A percentile compares a stretch with the other conserved stretches of the same genome.
phyloP scores from a whole-genome alignment of 2,888 invertebrate species.

The Watsonalla binaria region DNA sequence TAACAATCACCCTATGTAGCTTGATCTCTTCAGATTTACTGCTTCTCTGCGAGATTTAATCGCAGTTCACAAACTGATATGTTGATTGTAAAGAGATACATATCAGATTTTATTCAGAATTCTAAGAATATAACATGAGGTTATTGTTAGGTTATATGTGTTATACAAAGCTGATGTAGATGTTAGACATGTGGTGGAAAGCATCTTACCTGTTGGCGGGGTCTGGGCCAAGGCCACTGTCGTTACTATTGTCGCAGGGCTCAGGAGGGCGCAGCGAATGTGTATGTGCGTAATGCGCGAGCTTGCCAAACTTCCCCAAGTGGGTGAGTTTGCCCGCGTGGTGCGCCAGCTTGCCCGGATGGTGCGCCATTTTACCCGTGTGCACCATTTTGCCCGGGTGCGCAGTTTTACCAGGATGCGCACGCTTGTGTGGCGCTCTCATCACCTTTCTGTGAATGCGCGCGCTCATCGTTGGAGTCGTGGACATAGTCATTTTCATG shows the following conservation, averaged over 20 bases:
- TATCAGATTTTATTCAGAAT: no score
- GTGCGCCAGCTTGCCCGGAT: conserved; percentile 52
- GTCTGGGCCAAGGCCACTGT: conserved; percentile 92
- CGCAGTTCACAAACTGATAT: no score
- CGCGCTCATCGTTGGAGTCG: conserved; percentile 81
- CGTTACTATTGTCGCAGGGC: conserved; percentile 92
- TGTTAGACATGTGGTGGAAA: conserved; percentile 1
- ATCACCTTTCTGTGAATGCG: conserved; percentile 83
- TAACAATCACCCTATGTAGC: background rate
- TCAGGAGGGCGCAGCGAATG: conserved; percentile 71
- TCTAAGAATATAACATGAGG: no score
- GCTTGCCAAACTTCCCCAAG: conserved; percentile 64
- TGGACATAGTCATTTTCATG: conserved; percentile 87
- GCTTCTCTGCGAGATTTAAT: no score
- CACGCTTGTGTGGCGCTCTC: conserved; percentile 81
- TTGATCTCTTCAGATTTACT: no score
- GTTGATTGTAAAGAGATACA: no score
- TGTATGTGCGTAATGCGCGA: conserved; percentile 64
- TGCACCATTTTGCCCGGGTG: conserved; percentile 71
- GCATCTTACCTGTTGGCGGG: conserved; percentile 69
- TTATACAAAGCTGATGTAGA: conserved; percentile 12
- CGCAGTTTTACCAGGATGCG: conserved; percentile 68
- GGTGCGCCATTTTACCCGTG: conserved; percentile 62
- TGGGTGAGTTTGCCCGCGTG: conserved; percentile 42
- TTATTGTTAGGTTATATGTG: background rate